These are phyloP conservation scores for Drosophila borealis DNA, from an alignment of 2,888 invertebrate genomes.

Conservation along the genomic window DNA sequence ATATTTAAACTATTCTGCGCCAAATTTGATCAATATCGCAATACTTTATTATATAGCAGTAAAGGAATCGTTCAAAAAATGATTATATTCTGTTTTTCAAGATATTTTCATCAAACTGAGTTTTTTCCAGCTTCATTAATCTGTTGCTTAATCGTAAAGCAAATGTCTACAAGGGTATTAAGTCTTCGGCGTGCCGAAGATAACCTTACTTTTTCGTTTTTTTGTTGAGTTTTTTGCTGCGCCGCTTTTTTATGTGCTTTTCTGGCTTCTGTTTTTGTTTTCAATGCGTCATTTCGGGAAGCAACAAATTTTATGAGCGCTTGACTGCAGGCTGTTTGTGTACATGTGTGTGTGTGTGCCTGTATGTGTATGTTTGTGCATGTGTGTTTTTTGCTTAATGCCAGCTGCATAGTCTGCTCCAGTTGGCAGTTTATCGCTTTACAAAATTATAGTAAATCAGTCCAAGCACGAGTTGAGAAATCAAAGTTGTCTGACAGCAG, in stretches of 20 bases:
- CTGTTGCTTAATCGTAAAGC: too few relatives aligned
- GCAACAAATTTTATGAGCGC: constrained; percentile 59
- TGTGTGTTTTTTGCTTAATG: constrained; percentile 46
- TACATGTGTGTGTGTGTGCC: constrained; percentile 1
- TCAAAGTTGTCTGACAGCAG: constrained; percentile 58
- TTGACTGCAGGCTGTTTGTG: constrained; percentile 24
- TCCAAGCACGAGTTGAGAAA: constrained; percentile 65
- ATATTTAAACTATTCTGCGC: too few relatives aligned
- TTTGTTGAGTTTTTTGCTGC: constrained; percentile 2
- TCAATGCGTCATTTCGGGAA: constrained; percentile 60
- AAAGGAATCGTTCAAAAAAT: too few relatives aligned
- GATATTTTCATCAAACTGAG: too few relatives aligned
- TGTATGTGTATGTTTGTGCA: constrained; percentile 6
- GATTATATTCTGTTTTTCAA: too few relatives aligned
- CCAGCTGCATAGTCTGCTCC: constrained; percentile 50
- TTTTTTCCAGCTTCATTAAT: too few relatives aligned
- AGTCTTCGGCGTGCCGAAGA: too few relatives aligned
- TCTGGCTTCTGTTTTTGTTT: constrained; percentile 18
- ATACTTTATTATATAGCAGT: too few relatives aligned
- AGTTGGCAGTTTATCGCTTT: constrained; percentile 68
- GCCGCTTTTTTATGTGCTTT: constrained; percentile 31
- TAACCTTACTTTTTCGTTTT: constrained; percentile 1
- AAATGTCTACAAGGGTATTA: too few relatives aligned
- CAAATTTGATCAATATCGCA: too few relatives aligned
- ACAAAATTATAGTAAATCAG: constrained; percentile 76